Evolutionary conservation across 2,888 invertebrate genomes (phyloP).

Genomic region (Luffia ferchaultella): DNA sequence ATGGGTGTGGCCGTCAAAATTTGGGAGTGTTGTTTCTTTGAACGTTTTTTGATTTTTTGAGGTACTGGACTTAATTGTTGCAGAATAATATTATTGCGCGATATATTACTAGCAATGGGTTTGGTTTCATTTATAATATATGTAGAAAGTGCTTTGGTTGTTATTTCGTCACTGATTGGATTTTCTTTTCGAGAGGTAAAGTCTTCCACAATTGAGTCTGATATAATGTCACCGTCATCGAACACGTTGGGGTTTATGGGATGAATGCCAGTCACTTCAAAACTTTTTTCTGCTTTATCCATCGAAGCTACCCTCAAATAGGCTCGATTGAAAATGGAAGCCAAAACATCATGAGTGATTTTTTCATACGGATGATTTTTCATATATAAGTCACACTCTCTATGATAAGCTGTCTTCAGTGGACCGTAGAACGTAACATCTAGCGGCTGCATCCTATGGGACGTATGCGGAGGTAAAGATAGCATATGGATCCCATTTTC

Average conservation of each 20-base stretch:
- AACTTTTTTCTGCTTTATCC: conserved; percentile 18
- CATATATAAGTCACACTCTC: conserved; percentile 20
- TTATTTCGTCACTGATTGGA: neutral
- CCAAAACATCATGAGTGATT: conserved; percentile 19
- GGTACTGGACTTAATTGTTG: neutral
- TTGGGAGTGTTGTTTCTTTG: conserved; percentile 1
- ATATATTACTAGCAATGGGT: neutral
- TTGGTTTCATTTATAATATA: neutral
- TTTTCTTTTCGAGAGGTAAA: neutral
- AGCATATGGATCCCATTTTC: conserved; percentile 12
- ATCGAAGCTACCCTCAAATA: conserved; percentile 16
- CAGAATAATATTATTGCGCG: neutral
- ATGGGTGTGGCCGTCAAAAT: conserved; percentile 3
- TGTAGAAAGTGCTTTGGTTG: neutral
- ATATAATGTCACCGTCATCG: conserved; percentile 13
- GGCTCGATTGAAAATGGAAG: conserved; percentile 8
- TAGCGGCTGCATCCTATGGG: conserved; percentile 21
- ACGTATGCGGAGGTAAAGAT: conserved; percentile 20
- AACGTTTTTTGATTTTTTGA: neutral
- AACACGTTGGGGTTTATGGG: conserved; percentile 20
- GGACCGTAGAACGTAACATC: conserved; percentile 17
- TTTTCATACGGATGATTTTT: conserved; percentile 14
- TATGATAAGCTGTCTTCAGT: conserved; percentile 17
- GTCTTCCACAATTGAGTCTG: conserved; percentile 8
- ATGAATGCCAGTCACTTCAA: conserved; percentile 19